A percentile compares a stretch with the other conserved stretches of the same genome.
Evolutionary conservation across 2,888 invertebrate species (phyloP).

Genomic region (Acronicta aceris): DNA sequence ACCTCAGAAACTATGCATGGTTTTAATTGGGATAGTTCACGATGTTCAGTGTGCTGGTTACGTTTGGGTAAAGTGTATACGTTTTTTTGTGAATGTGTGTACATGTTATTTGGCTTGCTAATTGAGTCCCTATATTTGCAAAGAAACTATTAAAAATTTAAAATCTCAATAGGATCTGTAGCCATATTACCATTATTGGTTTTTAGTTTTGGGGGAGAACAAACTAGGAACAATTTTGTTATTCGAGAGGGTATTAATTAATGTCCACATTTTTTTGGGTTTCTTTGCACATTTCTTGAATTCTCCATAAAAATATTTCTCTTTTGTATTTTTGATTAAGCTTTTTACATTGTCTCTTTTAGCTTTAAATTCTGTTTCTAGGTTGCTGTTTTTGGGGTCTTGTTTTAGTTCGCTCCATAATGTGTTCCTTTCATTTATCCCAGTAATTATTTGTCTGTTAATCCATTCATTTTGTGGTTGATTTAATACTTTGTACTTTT

Average conservation of each 20-base stretch:
- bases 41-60: neutral
- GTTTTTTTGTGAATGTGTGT: neutral
- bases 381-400: constrained; percentile 1
- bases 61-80: neutral
- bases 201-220: constrained; percentile 1
- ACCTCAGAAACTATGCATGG: neutral
- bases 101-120: neutral
- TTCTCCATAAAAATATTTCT: constrained; percentile 5
- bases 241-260: constrained; percentile 2
- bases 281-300: constrained; percentile 3
- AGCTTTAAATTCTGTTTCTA: neutral
- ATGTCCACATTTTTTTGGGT: constrained; percentile 7
- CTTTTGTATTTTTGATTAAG: neutral
- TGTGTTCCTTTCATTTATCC: constrained; percentile 1
- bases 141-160: constrained; percentile 7
- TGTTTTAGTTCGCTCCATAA: constrained; percentile 1
- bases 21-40: neutral
- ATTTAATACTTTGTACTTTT: constrained; percentile 1
- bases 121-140: constrained; percentile 4
- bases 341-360: constrained; percentile 3
- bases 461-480: constrained; percentile 3
- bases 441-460: constrained; percentile 2
- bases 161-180: neutral
- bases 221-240: neutral
- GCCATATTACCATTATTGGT: neutral